Evolutionary conservation across 1,140 invertebrate species (phyloP).

Genomic region (Papilio dardanus): DNA sequence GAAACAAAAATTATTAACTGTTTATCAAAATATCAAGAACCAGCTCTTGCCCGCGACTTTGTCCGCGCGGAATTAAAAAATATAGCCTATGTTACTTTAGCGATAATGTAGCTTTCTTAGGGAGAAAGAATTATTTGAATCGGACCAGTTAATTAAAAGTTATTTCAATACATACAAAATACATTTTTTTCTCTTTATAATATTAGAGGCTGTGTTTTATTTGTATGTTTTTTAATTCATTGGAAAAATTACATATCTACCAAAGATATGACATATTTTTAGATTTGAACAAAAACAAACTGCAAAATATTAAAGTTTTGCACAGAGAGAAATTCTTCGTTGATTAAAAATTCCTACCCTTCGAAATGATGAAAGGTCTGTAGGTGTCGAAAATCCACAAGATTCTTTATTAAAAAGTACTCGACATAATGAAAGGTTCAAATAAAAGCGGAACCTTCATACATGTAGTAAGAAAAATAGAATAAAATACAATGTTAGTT

Average conservation of each 20-base stretch:
- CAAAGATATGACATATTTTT: slow-evolving; percentile 15
- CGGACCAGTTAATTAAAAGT: no score
- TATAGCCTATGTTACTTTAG: no score
- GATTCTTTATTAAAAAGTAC: slow-evolving; percentile 32
- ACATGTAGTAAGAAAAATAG: neutral
- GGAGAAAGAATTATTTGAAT: no score
- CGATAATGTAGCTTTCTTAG: no score
- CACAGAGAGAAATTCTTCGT: slow-evolving; percentile 25
- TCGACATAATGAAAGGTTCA: slow-evolving; percentile 30
- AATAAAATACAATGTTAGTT: neutral
- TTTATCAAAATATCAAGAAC: no score
- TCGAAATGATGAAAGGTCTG: slow-evolving; percentile 30
- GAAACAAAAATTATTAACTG: neutral
- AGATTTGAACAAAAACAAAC: slow-evolving; percentile 18
- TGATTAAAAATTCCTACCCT: slow-evolving; percentile 38
- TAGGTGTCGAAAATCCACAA: slow-evolving; percentile 36
- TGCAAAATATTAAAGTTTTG: slow-evolving; percentile 31
- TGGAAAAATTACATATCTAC: neutral
- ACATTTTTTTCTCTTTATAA: no score
- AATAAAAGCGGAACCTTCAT: neutral
- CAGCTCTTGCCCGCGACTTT: no score
- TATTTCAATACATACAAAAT: no score
- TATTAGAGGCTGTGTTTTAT: no score
- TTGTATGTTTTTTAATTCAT: neutral
- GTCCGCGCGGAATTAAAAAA: no score